Evolutionary conservation across 2,888 invertebrate genomes (phyloP), one percentile per base, ranked within the genome.

Genomic region (Abscondita cerata): DNA sequence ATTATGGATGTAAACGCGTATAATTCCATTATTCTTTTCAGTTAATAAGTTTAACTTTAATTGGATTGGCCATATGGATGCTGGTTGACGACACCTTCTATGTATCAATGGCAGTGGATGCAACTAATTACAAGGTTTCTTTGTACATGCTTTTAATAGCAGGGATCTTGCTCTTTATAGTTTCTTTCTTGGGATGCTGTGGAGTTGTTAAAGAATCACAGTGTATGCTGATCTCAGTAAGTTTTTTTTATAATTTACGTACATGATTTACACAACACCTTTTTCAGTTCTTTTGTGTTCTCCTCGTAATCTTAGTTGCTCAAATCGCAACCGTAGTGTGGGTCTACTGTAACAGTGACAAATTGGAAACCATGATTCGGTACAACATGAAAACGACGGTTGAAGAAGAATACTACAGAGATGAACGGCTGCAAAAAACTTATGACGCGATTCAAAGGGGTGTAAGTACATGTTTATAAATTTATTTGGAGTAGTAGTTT

Each of bases 141-240:
- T 84, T 90, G 15, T 90, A 90, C 74, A 85, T 93, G 54, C 83
- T 93, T 63, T 83, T 94, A 62, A 85, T 84, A 19, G 87, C 89
- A 57, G 93, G 93, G 4, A 80, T 86, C 36, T 80, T 92, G 52
- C 87, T 93, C 78, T 84, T 91, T 62, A 77, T 92, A 40, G 87
- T 92, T 19, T 90, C 92, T 12, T 89, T 92, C 78, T 84, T 94
- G 46, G 95, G 94, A 56, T 94, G 93, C 75, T 91, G 90, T 75
- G 94, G 94, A 33, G 91, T 93, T 5, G 85, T 89, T 64, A 86
- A 87, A 70, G 90, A 91, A 79, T 92, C 90, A 15, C 89, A 89
- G 73, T 91, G 91, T 77, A 86, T 92, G 82, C 85, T 95, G 41
- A 85, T 89, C 64, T 83, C 87, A 76, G 92, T 92, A 81, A 86